Evolutionary conservation across 2,888 invertebrate species (phyloP).

Genomic region (Microdon myrmicae): DNA sequence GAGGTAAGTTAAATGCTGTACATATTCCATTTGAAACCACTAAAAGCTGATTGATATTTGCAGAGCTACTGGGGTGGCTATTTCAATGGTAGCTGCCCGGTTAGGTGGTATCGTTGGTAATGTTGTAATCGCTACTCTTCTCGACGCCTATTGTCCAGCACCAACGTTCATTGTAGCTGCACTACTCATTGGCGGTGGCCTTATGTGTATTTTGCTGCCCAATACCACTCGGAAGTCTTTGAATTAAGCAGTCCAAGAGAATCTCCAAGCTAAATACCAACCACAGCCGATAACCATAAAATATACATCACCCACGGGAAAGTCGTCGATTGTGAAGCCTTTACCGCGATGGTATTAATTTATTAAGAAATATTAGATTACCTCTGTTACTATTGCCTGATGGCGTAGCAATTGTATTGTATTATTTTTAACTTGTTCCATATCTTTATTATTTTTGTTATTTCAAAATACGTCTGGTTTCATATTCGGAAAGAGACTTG

Average conservation of each 20-base stretch:
- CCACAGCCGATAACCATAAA: no score
- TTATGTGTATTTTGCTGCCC: constrained; percentile 87
- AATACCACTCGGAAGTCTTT: constrained; percentile 86
- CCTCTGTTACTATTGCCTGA: constrained; percentile 41
- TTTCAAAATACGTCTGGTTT: constrained; percentile 34
- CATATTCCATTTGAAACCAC: neutral
- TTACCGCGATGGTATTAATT: constrained; percentile 49
- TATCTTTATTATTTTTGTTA: constrained; percentile 21
- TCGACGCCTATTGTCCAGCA: constrained; percentile 89
- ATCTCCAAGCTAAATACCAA: no score
- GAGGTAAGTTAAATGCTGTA: constrained; percentile 72
- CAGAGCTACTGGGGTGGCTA: constrained; percentile 90
- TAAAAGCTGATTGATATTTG: constrained; percentile 52
- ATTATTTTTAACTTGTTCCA: constrained; percentile 21
- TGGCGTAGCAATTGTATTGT: constrained; percentile 36
- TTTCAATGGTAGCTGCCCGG: constrained; percentile 89
- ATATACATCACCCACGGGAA: neutral
- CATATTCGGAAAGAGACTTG: constrained; percentile 27
- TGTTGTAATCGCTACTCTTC: constrained; percentile 85
- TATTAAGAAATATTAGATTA: constrained; percentile 50
- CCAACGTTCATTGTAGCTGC: constrained; percentile 91
- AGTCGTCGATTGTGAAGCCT: constrained; percentile 21
- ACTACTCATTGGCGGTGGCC: constrained; percentile 85
- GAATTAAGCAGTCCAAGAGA: no score
- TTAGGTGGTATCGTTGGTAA: constrained; percentile 83